These are phyloP conservation scores for Tricholaema leucomelas DNA, from an alignment of 2,113 vertebrate species.

Conservation along the genomic window DNA sequence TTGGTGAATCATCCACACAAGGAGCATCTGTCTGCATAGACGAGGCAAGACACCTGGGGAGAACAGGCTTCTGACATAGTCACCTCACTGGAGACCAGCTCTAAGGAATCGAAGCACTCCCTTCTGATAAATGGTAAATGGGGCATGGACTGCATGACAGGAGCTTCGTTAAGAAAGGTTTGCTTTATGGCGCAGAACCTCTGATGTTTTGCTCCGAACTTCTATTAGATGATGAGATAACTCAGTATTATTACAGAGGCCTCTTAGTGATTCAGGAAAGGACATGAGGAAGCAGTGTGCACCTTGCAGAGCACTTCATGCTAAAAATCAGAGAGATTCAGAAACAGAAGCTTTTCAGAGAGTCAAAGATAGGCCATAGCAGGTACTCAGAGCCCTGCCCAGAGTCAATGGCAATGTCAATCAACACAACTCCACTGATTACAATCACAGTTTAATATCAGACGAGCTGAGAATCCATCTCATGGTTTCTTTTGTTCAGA, in stretches of 20 bases:
- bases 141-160: neutral
- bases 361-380: neutral
- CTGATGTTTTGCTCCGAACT: neutral
- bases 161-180: neutral
- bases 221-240: neutral
- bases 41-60: neutral
- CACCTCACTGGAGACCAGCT: neutral
- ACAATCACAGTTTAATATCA: neutral
- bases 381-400: conserved; percentile 8
- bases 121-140: neutral
- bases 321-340: neutral
- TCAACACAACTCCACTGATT: conserved; percentile 9
- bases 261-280: neutral
- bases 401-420: neutral
- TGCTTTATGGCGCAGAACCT: neutral
- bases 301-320: conserved; percentile 8
- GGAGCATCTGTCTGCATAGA: neutral
- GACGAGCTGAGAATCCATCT: conserved; percentile 49
- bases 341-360: neutral
- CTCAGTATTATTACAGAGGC: neutral
- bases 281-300: neutral
- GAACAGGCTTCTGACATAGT: neutral
- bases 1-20: neutral
- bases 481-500: conserved; percentile 18
- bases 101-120: neutral